Percentiles rank a stretch among this genome's conserved stretches.
phyloP scores from a whole-genome alignment of 1,140 invertebrate genomes.

The Lucilia cuprina region DNA sequence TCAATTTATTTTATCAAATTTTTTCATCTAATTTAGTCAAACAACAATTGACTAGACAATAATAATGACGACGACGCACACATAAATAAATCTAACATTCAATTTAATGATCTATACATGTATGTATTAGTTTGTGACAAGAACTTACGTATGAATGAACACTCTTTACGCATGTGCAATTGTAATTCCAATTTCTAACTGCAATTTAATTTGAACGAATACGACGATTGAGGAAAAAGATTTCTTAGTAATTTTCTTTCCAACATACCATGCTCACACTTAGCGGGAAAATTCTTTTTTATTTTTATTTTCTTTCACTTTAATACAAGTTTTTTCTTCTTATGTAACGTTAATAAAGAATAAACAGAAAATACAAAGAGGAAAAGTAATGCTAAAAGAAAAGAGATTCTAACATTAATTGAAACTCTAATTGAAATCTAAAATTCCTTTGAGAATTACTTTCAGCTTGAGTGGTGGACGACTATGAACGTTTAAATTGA shows the following conservation, averaged over 20 bases:
- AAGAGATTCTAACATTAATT: constrained; percentile 20
- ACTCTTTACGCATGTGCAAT: constrained; percentile 1
- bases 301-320: neutral
- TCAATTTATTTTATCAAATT: neutral
- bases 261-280: neutral
- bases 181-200: neutral
- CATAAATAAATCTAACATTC: neutral
- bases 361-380: neutral
- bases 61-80: neutral
- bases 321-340: neutral
- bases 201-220: neutral
- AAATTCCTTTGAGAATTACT: constrained; percentile 15
- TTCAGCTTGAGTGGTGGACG: neutral
- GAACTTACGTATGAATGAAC: neutral
- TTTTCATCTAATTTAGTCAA: neutral
- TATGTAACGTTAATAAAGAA: neutral
- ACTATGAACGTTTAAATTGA: neutral
- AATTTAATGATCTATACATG: neutral
- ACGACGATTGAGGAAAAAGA: neutral
- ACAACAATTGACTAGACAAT: neutral
- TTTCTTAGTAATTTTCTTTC: neutral
- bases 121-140: neutral
- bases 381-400: neutral
- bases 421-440: constrained; percentile 25
- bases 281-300: constrained; percentile 2